A percentile compares a stretch with the other conserved stretches of the same genome.
Evolutionary conservation across 2,888 invertebrate genomes (phyloP).

Genomic region (Apocheima hispidaria): DNA sequence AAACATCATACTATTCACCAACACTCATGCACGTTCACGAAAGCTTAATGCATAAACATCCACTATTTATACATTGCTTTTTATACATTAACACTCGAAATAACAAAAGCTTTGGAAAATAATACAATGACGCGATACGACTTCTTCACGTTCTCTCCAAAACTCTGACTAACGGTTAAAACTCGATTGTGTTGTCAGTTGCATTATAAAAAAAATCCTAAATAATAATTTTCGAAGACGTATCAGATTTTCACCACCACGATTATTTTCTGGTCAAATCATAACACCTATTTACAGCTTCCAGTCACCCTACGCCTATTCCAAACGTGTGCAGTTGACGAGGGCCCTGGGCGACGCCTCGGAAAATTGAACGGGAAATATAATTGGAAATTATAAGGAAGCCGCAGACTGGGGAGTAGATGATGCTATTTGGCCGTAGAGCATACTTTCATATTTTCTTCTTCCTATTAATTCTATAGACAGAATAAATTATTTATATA

Average conservation of each 20-base stretch:
- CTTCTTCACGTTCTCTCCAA: no score
- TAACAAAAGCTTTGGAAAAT: no score
- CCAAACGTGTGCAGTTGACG: conserved; percentile 75
- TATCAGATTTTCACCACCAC: conserved; percentile 12
- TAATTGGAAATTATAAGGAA: conserved; percentile 86
- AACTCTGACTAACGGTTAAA: no score
- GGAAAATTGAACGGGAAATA: conserved; percentile 86
- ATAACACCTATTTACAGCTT: conserved; percentile 28
- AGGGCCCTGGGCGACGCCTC: conserved; percentile 84
- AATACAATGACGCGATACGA: no score
- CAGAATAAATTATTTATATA: no score
- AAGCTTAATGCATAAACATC: no score
- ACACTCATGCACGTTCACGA: no score
- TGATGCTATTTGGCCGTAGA: conserved; percentile 3
- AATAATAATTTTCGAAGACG: background rate
- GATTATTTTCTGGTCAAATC: conserved; percentile 30
- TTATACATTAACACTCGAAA: no score
- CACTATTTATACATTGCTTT: no score
- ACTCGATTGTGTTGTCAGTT: no score
- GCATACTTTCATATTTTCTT: background rate
- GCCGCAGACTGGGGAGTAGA: conserved; percentile 53
- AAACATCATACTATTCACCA: no score
- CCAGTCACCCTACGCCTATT: conserved; percentile 30
- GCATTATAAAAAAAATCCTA: no score
- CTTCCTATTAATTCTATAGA: background rate